phyloP scores from a whole-genome alignment of 2,888 invertebrate species.

The Cepaea hortensis region DNA sequence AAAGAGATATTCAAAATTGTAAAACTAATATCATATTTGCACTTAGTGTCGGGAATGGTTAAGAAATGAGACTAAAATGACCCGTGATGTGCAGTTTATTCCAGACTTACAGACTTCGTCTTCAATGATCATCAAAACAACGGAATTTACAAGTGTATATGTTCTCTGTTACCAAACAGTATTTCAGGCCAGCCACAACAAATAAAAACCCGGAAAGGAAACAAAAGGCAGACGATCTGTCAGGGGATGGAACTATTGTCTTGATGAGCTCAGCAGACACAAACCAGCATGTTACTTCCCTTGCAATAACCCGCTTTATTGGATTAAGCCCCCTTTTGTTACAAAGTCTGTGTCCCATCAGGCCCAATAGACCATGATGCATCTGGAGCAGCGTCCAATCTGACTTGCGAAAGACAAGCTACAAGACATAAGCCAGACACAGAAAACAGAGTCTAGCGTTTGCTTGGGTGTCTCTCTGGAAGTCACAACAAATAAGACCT shows the following conservation, averaged over 20 bases:
- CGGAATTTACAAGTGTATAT: not conserved
- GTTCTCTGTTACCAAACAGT: conserved; percentile 9
- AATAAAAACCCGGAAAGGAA: conserved; percentile 26
- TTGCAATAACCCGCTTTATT: conserved; percentile 41
- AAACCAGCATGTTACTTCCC: conserved; percentile 47
- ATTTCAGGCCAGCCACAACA: conserved; percentile 39
- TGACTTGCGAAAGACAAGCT: conserved; percentile 24
- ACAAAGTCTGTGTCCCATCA: conserved; percentile 42
- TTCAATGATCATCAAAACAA: conserved; percentile 12
- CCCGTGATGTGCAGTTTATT: not conserved
- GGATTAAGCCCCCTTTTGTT: conserved; percentile 36
- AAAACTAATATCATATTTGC: no score
- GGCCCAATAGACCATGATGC: conserved; percentile 42
- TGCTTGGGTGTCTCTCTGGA: conserved; percentile 13
- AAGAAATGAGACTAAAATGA: not conserved
- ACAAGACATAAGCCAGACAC: conserved; percentile 28
- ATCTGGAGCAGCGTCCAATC: conserved; percentile 41
- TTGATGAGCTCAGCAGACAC: conserved; percentile 45
- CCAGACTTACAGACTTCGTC: not conserved
- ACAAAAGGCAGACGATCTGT: conserved; percentile 39
- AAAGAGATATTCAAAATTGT: no score
- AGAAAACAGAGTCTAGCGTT: conserved; percentile 26
- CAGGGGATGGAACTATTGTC: conserved; percentile 36
- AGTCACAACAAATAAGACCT: conserved; percentile 39
- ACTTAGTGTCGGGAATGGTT: not conserved